Evolutionary conservation across 2,888 invertebrate species (phyloP).

Genomic region (Dysmachus trigonus): DNA sequence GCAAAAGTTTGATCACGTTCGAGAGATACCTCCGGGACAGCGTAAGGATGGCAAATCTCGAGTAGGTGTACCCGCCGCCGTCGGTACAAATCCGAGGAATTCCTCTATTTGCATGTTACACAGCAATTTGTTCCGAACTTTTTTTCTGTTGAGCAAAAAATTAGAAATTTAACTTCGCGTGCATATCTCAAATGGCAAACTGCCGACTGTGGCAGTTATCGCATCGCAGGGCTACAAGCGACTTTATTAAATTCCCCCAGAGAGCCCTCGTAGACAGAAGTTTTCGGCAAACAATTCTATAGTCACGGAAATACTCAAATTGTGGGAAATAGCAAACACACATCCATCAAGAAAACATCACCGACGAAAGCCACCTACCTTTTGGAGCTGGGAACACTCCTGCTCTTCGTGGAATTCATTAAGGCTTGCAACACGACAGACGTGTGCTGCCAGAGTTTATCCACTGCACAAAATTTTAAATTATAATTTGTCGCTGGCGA

Average conservation of each 20-base stretch:
- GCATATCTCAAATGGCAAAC: background rate
- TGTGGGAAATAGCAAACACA: background rate
- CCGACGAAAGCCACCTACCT: background rate
- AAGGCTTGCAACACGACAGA: background rate
- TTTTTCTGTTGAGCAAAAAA: background rate
- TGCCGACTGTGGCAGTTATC: background rate
- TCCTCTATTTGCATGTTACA: slow-evolving; percentile 39
- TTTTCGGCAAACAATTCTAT: background rate
- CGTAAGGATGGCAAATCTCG: slow-evolving; percentile 13
- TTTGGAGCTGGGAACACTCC: background rate
- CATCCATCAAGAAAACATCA: background rate
- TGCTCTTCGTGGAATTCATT: background rate
- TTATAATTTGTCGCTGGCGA: background rate
- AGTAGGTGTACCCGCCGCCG: background rate
- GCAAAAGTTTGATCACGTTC: slow-evolving; percentile 36
- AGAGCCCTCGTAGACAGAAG: background rate
- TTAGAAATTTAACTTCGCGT: slow-evolving; percentile 24
- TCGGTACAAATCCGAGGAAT: slow-evolving; percentile 31
- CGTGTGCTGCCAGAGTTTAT: background rate
- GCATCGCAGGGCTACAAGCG: background rate
- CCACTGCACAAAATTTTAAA: background rate
- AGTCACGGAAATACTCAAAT: background rate
- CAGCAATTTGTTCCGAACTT: slow-evolving; percentile 31
- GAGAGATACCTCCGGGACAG: slow-evolving; percentile 1
- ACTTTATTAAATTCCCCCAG: background rate